Conservation (phyloP, 2,888 invertebrate species). For the Cataglyphis albicans region DNA sequence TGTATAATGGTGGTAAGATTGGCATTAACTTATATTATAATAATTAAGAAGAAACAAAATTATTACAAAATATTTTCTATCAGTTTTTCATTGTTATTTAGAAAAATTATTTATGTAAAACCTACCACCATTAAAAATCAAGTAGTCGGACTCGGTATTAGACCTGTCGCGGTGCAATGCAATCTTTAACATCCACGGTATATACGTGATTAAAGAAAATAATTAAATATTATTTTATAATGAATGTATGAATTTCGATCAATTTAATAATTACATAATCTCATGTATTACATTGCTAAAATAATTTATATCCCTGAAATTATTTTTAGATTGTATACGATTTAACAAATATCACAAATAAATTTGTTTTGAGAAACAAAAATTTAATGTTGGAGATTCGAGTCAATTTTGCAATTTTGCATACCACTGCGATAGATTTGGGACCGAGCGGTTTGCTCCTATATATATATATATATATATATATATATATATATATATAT, state of each 20-base stretch:
- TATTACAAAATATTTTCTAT: conserved; percentile 15
- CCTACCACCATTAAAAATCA: conserved; percentile 55
- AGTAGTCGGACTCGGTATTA: conserved; percentile 60
- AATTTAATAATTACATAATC: neutral
- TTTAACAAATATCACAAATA: neutral
- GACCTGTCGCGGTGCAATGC: conserved; percentile 47
- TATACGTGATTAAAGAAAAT: neutral
- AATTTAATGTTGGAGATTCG: neutral
- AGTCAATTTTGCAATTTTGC: neutral
- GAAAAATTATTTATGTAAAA: conserved; percentile 18
- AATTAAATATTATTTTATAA: neutral
- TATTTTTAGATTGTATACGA: conserved; percentile 1
- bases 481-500: conserved; percentile 20
- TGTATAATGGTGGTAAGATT: conserved; percentile 64
- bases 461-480: conserved; percentile 22
- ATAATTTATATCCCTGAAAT: conserved; percentile 25
- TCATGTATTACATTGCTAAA: neutral
- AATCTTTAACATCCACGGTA: neutral
- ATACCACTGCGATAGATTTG: conserved; percentile 46
- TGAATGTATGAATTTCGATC: neutral
- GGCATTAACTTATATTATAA: neutral
- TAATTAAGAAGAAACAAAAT: neutral
- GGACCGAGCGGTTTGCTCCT: conserved; percentile 12
- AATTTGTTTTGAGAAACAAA: neutral
- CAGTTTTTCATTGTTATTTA: conserved; percentile 4